Percentiles rank a stretch among this genome's conserved stretches.
phyloP scores from a whole-genome alignment of 2,888 invertebrate species.

The Diplolepis rosae region DNA sequence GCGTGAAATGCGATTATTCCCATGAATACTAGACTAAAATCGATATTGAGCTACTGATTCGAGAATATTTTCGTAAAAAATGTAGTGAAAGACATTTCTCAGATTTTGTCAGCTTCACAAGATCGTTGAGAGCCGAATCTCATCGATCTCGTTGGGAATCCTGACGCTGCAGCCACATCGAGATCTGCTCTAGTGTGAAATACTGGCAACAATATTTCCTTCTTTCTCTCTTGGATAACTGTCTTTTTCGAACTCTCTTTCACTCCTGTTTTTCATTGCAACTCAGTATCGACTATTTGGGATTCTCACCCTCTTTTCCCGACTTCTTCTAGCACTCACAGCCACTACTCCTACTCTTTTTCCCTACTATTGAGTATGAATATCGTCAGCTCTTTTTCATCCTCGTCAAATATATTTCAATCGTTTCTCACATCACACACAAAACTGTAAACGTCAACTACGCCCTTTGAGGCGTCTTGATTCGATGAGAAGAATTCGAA shows the following conservation, averaged over 20 bases:
- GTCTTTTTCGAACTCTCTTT: conserved; percentile 48
- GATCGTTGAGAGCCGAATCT: conserved; percentile 51
- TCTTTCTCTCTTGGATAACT: conserved; percentile 34
- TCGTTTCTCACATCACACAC: conserved; percentile 34
- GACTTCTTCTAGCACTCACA: conserved; percentile 33
- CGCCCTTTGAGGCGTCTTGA: conserved; percentile 33
- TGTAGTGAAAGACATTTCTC: conserved; percentile 34
- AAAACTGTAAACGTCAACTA: conserved; percentile 42
- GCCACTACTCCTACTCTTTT: conserved; percentile 40
- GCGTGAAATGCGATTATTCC: conserved; percentile 23
- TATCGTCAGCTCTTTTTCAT: conserved; percentile 71
- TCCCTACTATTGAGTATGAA: conserved; percentile 57
- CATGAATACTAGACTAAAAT: conserved; percentile 25
- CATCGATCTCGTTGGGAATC: conserved; percentile 62
- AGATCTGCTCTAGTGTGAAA: conserved; percentile 63
- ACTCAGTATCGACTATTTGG: conserved; percentile 16
- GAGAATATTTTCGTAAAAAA: conserved; percentile 25
- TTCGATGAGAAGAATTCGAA: conserved; percentile 24
- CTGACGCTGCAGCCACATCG: conserved; percentile 65
- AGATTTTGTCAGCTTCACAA: conserved; percentile 45
- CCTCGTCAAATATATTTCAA: conserved; percentile 68
- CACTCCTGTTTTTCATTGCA: conserved; percentile 46
- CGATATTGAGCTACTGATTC: conserved; percentile 27
- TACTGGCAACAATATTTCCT: conserved; percentile 46
- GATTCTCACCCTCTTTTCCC: conserved; percentile 31